Percentiles rank a stretch among this genome's conserved stretches.
Conservation (phyloP, 1,140 invertebrate species). For the Leptinotarsa defecta region DNA sequence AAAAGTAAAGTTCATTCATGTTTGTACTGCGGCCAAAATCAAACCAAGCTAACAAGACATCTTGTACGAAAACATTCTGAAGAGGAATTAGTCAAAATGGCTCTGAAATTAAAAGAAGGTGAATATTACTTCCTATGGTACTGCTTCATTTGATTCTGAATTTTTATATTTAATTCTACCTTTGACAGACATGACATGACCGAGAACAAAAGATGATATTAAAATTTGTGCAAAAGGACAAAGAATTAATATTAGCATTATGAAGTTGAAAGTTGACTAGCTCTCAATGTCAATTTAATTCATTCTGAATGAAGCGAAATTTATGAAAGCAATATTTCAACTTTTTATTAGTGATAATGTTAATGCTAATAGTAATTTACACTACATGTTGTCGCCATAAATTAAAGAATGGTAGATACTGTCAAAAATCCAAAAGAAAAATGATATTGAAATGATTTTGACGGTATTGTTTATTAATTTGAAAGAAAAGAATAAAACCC, state of each 20-base stretch:
- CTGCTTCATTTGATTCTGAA: neutral
- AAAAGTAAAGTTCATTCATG: neutral
- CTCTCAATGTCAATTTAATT: neutral
- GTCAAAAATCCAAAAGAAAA: neutral
- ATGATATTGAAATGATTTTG: neutral
- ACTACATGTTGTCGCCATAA: neutral
- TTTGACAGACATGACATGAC: neutral
- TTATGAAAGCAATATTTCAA: neutral
- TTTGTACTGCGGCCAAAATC: neutral
- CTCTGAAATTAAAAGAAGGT: constrained; percentile 4
- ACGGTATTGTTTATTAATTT: neutral
- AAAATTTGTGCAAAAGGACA: neutral
- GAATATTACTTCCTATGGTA: neutral
- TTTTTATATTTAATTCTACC: neutral
- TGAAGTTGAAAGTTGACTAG: too few species aligned
- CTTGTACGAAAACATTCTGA: constrained; percentile 1
- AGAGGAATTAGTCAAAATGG: neutral
- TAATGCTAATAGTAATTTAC: neutral
- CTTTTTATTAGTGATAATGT: neutral
- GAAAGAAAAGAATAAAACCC: neutral
- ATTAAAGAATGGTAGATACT: neutral
- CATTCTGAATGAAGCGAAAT: constrained; percentile 4
- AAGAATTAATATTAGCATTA: too few species aligned
- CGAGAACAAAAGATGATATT: neutral
- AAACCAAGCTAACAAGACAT: neutral